A percentile compares a stretch with the other conserved stretches of the same genome.
These are phyloP conservation scores for Epinotia bilunana DNA, from an alignment of 2,888 invertebrate species.

Conservation along the genomic window DNA sequence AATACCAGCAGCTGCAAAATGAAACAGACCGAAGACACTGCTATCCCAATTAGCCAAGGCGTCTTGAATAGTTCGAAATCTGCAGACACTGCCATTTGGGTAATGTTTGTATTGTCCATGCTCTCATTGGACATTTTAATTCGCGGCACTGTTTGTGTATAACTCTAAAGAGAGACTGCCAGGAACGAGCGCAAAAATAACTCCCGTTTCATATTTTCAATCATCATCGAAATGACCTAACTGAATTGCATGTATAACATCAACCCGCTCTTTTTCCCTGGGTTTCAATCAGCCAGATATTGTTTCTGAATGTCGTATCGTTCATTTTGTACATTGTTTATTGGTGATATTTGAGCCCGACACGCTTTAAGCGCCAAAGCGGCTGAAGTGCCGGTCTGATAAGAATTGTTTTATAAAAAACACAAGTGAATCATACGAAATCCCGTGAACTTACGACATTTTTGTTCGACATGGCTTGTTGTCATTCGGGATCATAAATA, in stretches of 20 bases:
- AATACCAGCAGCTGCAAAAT: slow-evolving; percentile 58
- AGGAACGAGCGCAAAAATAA: slow-evolving; percentile 19
- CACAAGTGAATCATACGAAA: background rate
- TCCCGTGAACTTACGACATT: background rate
- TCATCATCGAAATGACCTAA: background rate
- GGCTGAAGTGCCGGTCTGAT: slow-evolving; percentile 3
- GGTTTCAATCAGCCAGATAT: background rate
- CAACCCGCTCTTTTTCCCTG: background rate
- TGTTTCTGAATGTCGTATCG: slow-evolving; percentile 20
- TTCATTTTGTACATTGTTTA: slow-evolving; percentile 20
- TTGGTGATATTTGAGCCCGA: background rate
- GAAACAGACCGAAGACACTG: slow-evolving; percentile 56
- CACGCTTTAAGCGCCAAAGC: slow-evolving; percentile 3
- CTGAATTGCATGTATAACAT: background rate
- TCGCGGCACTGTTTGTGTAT: slow-evolving; percentile 19
- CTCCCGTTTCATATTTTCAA: slow-evolving; percentile 2
- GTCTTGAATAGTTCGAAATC: slow-evolving; percentile 44
- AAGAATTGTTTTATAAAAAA: background rate
- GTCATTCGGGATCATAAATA: slow-evolving; percentile 4
- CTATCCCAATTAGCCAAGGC: slow-evolving; percentile 61
- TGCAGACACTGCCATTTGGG: slow-evolving; percentile 18
- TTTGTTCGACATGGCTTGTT: background rate
- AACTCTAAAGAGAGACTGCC: slow-evolving; percentile 21
- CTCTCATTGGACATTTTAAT: slow-evolving; percentile 36
- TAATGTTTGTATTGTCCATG: slow-evolving; percentile 7